Evolutionary conservation across 2,888 invertebrate species (phyloP), one percentile per base, ranked within the genome.

Genomic region (Drosophila tanythrix): DNA sequence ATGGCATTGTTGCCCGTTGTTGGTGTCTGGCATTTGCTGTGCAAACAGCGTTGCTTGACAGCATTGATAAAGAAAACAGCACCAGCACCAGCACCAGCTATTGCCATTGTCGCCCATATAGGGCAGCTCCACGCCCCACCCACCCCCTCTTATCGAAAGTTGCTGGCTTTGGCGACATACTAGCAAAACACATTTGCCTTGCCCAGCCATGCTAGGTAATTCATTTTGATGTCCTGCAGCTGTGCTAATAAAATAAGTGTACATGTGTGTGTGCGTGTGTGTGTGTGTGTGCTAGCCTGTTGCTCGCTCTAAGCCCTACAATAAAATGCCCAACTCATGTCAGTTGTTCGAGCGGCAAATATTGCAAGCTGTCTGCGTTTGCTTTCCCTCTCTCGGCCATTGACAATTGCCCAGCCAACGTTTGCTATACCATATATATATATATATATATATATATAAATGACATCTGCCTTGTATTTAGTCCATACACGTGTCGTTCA

Each of bases 261-360:
- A 10, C 27, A 27, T 29, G 18, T 33, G 10, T 55, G 31, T 27
- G 11, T 38, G 38, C 18, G 21, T 51, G 43, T 56, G 31, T 31
- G 18, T 18, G 40, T 46, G 50, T 51, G 35, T 58, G 25, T 29
- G 43, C 58, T 52, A 71, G 89, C 84, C 84, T 84, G 84, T 84
- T 89, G 89, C 86, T 89, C 58, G 89, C 86, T 89, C 58, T 48
- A 21, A 65, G 79, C 55, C 63, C 56, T 38, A 74, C 69, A 89
- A 81, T 87, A 72, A 74, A 89, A 89, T 72, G 70, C 64, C 66
- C 70, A 89, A 79, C 76, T 83, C 89, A 84, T 78, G 71, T 67
- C 70, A 64, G 70, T 81, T 75, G 62, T 67, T 51, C 52, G n/a
- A 48, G 83, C 64, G 70, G 63, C 68, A 84, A 78, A 74, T 74